Evolutionary conservation across 2,888 invertebrate species (phyloP), one percentile per base, ranked within the genome.

Genomic region (Eilema sororculum): DNA sequence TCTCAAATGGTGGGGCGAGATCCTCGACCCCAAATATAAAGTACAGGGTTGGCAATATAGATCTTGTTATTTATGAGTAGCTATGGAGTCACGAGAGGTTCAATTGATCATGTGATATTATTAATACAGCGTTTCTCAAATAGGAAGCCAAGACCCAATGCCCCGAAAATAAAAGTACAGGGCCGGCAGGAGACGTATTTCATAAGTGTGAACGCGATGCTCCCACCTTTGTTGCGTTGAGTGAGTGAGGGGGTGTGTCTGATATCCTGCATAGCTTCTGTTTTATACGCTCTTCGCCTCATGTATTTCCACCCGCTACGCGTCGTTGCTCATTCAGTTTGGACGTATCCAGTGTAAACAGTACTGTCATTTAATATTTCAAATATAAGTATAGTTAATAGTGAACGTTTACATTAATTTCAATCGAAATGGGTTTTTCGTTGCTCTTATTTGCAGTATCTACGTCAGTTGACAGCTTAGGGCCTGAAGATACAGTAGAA

Each of bases 291-390:
- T 5, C 20, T 20, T 5, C 46, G 6, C 20, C 46, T 16, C 20
- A 46, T 6, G 46, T 46, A 20, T 46, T n/a, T 9, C 3, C 52
- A 20, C 3, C 8, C n/a, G 20, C n/a, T n/a, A 52, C n/a, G 20
- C 4, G 16, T 1, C 46, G 20, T n/a, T n/a, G 20, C 52, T 52
- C n/a, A 52, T 52, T 52, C 52, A 52, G 52, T 52, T 52, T n/a
- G 52, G n/a, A 52, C n/a, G 52, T n/a, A n/a, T 52, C 9, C n/a
- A 52, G n/a, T 52, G n/a, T 52, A 52, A 52, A 52, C 52, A 52
- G 9, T n/a, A 9, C n/a, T 52, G 9, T 9, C 52, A 4, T 46
- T 52, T 20, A 20, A n/a, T 52, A 52, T n/a, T 52, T n/a, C 8
- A 52, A 20, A 52, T 52, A n/a, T 52, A n/a, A n/a, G 8, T 3